These are phyloP conservation scores for Macaria liturata DNA, from an alignment of 2,888 invertebrate species.

Conservation along the genomic window DNA sequence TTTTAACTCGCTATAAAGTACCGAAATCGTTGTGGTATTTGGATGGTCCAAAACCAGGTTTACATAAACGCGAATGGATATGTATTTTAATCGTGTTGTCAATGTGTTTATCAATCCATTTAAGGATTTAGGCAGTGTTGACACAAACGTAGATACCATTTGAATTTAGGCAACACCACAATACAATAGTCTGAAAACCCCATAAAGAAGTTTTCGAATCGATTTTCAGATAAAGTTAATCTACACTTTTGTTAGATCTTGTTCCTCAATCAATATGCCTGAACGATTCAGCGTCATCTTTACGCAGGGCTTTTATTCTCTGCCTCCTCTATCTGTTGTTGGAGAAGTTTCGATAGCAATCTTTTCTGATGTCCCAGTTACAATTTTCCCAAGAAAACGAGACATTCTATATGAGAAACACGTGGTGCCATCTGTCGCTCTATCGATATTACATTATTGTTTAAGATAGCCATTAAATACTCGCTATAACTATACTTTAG, in stretches of 20 bases:
- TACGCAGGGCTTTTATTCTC: neutral
- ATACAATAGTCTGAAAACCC: no score
- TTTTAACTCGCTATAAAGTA: neutral
- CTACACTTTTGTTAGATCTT: no score
- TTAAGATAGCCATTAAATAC: conserved; percentile 31
- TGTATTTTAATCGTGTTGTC: neutral
- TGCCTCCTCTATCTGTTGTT: neutral
- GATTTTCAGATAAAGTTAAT: no score
- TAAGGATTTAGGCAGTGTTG: conserved; percentile 1
- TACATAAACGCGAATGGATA: conserved; percentile 3
- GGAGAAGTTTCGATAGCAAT: neutral
- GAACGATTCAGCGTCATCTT: neutral
- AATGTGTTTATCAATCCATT: conserved; percentile 10
- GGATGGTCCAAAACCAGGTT: neutral
- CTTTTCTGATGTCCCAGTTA: conserved; percentile 1
- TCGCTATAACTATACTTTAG: conserved; percentile 32
- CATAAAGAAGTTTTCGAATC: no score
- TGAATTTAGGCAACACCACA: no score
- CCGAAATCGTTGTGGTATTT: no score
- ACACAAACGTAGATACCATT: no score
- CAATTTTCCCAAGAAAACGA: conserved; percentile 7
- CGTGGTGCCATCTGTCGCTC: conserved; percentile 46
- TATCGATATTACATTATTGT: conserved; percentile 29
- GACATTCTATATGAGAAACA: conserved; percentile 10
- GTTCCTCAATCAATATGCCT: neutral